Evolutionary conservation across 2,113 vertebrate genomes (phyloP).

Genomic region (Miniopterus natalensis): DNA sequence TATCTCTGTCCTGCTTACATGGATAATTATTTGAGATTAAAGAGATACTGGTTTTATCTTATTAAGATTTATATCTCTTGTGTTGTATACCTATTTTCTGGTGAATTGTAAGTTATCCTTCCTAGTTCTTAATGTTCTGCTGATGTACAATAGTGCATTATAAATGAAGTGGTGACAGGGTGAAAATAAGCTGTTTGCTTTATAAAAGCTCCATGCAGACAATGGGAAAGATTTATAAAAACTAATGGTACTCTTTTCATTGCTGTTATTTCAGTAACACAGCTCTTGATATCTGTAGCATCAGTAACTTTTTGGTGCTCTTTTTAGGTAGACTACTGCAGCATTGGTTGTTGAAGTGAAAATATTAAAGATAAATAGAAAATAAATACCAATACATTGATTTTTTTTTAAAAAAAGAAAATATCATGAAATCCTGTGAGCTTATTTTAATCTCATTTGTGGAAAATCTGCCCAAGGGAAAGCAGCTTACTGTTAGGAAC

Average conservation of each 20-base stretch:
- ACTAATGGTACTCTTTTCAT: not conserved
- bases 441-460: constrained; percentile 50
- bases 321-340: constrained; percentile 3
- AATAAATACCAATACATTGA: not conserved
- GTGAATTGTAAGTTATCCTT: constrained; percentile 52
- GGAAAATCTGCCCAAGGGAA: not conserved
- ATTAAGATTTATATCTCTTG: constrained; percentile 30
- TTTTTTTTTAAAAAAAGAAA: constrained; percentile 5
- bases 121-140: constrained; percentile 44
- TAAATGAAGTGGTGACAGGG: not conserved
- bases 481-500: constrained; percentile 55
- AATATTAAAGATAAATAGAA: constrained; percentile 29
- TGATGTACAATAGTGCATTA: not conserved
- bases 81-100: not conserved
- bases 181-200: constrained; percentile 65
- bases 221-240: constrained; percentile 8
- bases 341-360: constrained; percentile 35
- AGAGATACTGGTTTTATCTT: constrained; percentile 29
- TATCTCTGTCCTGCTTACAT: not conserved
- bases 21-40: constrained; percentile 63
- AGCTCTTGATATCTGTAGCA: not conserved
- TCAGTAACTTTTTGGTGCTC: constrained; percentile 37
- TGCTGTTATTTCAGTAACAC: constrained; percentile 6
- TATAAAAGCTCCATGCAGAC: constrained; percentile 26
- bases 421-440: not conserved